Conservation (phyloP, 2,113 vertebrate genomes). For the Caranx melampygus region DNA sequence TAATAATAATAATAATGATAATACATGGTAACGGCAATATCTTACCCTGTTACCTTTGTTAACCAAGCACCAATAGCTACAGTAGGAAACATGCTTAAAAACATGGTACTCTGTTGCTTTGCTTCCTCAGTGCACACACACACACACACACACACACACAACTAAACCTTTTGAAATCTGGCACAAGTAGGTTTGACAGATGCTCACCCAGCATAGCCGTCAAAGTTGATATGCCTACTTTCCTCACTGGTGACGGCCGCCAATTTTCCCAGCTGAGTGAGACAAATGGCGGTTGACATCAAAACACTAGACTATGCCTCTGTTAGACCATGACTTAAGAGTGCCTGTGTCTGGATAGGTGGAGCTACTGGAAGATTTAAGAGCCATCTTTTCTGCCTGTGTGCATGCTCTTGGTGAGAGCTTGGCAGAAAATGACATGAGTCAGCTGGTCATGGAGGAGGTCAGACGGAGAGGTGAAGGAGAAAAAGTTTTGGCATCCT, state of each 20-base stretch:
- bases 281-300: background rate
- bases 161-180: background rate
- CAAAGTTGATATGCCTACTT: background rate
- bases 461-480: too few species aligned
- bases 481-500: background rate
- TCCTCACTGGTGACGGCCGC: background rate
- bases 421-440: background rate
- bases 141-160: background rate
- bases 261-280: background rate
- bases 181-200: background rate
- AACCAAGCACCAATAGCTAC: too few species aligned
- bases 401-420: background rate
- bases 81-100: background rate
- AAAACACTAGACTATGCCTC: background rate
- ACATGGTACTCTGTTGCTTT: background rate
- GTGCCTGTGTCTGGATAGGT: background rate
- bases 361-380: background rate
- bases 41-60: too few species aligned
- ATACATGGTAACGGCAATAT: too few species aligned
- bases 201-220: background rate
- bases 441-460: background rate
- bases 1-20: too few species aligned
- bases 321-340: background rate
- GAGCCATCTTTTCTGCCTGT: background rate
- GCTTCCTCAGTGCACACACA: background rate